Percentiles rank a stretch among this genome's conserved stretches.
Evolutionary conservation across 2,888 invertebrate species (phyloP).

Genomic region (Pheosia gnoma): DNA sequence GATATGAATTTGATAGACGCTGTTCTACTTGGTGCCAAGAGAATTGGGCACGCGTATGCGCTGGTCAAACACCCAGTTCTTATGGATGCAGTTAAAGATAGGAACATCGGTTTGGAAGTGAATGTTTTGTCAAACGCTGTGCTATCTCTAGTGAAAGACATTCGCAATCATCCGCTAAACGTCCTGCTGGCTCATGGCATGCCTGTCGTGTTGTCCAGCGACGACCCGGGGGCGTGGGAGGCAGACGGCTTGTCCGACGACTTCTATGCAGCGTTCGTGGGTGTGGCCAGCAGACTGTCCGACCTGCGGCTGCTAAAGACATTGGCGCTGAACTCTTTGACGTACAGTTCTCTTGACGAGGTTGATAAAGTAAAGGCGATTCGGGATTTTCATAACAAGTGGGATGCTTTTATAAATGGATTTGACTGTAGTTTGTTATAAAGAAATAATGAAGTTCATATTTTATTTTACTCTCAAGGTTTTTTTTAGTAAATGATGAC

Average conservation of each 20-base stretch:
- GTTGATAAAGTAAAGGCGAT: conserved; percentile 77
- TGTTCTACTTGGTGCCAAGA: conserved; percentile 87
- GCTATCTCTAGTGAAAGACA: conserved; percentile 87
- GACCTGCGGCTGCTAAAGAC: conserved; percentile 89
- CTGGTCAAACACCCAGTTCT: conserved; percentile 89
- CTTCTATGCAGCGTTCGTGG: conserved; percentile 91
- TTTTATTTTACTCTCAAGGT: too few relatives aligned
- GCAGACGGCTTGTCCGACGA: conserved; percentile 89
- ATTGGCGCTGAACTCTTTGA: conserved; percentile 89
- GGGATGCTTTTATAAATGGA: conserved; percentile 83
- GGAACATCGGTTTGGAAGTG: conserved; percentile 88
- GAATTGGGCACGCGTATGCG: conserved; percentile 92
- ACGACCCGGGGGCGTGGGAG: conserved; percentile 92
- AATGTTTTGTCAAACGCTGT: conserved; percentile 92
- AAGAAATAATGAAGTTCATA: background rate
- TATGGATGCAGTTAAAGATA: conserved; percentile 80
- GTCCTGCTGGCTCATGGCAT: conserved; percentile 86
- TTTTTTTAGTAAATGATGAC: too few relatives aligned
- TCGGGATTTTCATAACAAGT: conserved; percentile 79
- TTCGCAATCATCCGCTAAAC: conserved; percentile 90
- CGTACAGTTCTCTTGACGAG: conserved; percentile 85
- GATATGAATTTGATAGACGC: conserved; percentile 93
- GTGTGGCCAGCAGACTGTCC: conserved; percentile 86
- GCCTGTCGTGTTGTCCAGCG: conserved; percentile 90
- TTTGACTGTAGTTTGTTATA: conserved; percentile 60